A percentile compares a stretch with the other conserved stretches of the same genome.
Conservation (phyloP, 1,140 invertebrate genomes). For the Aphelinus certus region DNA sequence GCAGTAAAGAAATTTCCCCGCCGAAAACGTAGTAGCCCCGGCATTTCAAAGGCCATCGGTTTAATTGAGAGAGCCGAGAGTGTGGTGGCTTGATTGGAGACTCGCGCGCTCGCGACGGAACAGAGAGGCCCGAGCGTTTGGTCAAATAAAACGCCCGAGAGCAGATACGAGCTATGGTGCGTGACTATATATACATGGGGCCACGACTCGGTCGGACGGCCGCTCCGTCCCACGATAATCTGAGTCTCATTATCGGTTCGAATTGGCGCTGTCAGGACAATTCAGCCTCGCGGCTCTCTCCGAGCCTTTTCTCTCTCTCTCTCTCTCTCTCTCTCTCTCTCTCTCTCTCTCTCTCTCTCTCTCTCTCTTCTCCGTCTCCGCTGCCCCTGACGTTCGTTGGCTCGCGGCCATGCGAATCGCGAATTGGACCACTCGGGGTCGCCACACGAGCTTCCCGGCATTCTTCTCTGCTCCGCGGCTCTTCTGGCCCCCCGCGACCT, state of each 20-base stretch:
- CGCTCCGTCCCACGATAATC: slow-evolving; percentile 53
- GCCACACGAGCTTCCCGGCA: no score
- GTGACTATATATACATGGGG: background rate
- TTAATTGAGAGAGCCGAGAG: slow-evolving; percentile 11
- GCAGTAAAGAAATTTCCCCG: slow-evolving; percentile 28
- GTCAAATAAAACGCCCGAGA: background rate
- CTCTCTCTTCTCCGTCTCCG: background rate
- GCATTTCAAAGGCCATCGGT: slow-evolving; percentile 21
- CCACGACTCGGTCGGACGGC: background rate
- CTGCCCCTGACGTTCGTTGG: slow-evolving; percentile 18
- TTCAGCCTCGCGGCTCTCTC: background rate
- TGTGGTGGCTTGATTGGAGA: no score
- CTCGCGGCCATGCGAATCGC: slow-evolving; percentile 44
- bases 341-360: no score
- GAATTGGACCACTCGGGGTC: slow-evolving; percentile 29
- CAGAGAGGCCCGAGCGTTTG: background rate
- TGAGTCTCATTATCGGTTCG: slow-evolving; percentile 50
- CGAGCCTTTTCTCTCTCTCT: no score
- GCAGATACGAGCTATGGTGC: background rate
- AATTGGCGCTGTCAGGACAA: slow-evolving; percentile 47
- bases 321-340: no score
- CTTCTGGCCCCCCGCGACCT: background rate
- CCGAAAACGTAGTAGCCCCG: background rate
- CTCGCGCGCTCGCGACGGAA: background rate
- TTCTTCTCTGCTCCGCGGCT: slow-evolving; percentile 26